A percentile compares a stretch with the other conserved stretches of the same genome.
Conservation (phyloP, 2,113 vertebrate genomes). For the Otus sunia region DNA sequence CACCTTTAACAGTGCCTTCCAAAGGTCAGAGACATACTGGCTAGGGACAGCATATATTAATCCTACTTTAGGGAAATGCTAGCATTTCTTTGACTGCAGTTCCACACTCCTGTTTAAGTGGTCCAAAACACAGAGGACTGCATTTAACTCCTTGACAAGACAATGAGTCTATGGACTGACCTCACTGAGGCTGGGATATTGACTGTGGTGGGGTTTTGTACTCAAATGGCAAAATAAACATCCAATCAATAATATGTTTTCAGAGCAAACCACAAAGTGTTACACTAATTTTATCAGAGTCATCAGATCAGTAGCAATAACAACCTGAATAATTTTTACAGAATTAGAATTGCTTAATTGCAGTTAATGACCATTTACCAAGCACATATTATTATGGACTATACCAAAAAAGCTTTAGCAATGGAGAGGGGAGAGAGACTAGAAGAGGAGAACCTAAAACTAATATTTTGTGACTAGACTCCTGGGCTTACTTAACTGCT, state of each 20-base stretch:
- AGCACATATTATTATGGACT: neutral
- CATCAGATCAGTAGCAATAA: constrained; percentile 13
- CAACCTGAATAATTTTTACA: constrained; percentile 12
- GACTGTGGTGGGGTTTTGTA: constrained; percentile 4
- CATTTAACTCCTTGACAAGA: neutral
- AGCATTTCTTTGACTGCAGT: accelerated
- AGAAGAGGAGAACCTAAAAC: neutral
- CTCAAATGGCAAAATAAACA: neutral
- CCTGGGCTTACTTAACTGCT: neutral
- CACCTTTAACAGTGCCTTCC: neutral
- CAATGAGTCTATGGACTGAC: neutral
- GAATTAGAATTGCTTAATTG: constrained; percentile 23
- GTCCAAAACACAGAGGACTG: neutral
- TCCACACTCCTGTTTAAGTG: neutral
- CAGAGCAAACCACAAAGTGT: neutral
- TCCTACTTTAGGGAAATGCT: neutral
- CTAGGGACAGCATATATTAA: neutral
- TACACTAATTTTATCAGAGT: constrained; percentile 21
- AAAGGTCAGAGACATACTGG: neutral
- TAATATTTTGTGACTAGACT: neutral
- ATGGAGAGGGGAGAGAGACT: neutral
- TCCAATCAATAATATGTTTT: constrained; percentile 7
- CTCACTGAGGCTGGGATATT: neutral
- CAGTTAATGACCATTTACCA: neutral
- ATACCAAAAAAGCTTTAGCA: neutral